Base-by-base conservation (phyloP, 1,140 invertebrate genomes). In the Tetragnatha versicolor region DNA sequence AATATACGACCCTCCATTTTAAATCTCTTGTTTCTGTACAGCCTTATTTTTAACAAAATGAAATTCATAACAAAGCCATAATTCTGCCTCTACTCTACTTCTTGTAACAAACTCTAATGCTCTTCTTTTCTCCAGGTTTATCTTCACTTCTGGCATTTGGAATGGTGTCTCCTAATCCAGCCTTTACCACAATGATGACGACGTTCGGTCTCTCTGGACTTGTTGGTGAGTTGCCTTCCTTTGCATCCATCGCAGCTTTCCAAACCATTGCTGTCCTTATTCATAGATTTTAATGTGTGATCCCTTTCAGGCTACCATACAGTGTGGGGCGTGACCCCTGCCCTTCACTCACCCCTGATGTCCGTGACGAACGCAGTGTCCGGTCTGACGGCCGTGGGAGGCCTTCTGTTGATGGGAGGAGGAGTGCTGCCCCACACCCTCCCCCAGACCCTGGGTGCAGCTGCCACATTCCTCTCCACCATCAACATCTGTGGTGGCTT, bases 401-500 rank as follows among this genome's bases (percentile, higher is more conserved):
- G 93, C 3, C 85, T 96, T 78, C 86, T 95, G 55, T 87, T 95
- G 35, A 90, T 91, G 93, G 91, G 91, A 72, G 94, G 94, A 29
- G 91, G 92, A 3, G 91, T 91, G 82, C 87, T 89, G 60, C 94
- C 94, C 2, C 87, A 89, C 1, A 92, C 90, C 83, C 85, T 90
- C 20, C 87, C 91, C 17, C 89, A 92, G 89, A 86, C 88, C 55
- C 84, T 96, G 75, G 93, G 93, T 25, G 92, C 91, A 58, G 85
- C 90, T 9, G 94, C 94, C 35, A 92, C 94, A 10, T 93, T 96
- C 81, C 91, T 96, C 80, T 96, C 94, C 1, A 93, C 93, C 82
- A 91, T 96, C 61, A 97, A 97, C 87, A 93, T 97, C 70, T 95
- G 93, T 82, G 94, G 94, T 82, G 94, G 94, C 55, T 97, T 97